Conservation (phyloP, 1,140 invertebrate species). For the Cheumatopsyche charites region DNA sequence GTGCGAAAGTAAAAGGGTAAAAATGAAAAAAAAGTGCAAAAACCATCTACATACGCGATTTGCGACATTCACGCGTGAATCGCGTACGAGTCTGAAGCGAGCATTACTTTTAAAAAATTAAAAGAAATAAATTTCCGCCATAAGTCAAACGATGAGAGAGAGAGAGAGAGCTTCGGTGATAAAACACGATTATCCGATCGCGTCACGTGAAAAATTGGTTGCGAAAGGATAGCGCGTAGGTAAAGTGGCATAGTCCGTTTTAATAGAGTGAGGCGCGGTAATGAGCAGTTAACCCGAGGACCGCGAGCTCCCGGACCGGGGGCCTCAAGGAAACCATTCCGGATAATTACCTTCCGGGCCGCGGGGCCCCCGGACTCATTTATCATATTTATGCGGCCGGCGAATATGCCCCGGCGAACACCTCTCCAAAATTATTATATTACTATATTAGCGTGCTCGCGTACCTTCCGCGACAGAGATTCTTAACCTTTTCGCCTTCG, state of each 20-base stretch:
- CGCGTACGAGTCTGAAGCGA: no score
- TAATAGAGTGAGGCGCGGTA: slow-evolving; percentile 16
- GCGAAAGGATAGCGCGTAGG: no score
- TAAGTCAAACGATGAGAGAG: no score
- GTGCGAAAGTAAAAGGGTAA: no score
- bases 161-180: no score
- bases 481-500: neutral
- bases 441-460: neutral
- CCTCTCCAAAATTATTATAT: neutral
- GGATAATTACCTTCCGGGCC: slow-evolving; percentile 27
- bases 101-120: no score
- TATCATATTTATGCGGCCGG: slow-evolving; percentile 22
- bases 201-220: neutral
- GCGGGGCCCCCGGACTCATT: neutral
- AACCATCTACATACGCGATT: no score
- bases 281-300: slow-evolving; percentile 10
- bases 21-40: no score
- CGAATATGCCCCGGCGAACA: slow-evolving; percentile 17
- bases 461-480: neutral
- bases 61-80: no score
- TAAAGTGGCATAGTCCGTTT: neutral
- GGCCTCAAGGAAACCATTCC: slow-evolving; percentile 22
- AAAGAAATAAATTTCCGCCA: no score
- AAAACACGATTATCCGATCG: neutral
- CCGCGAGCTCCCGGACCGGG: slow-evolving; percentile 11